Evolutionary conservation across 2,113 vertebrate genomes (phyloP), one percentile per base, ranked within the genome.

Genomic region (Colaptes auratus): DNA sequence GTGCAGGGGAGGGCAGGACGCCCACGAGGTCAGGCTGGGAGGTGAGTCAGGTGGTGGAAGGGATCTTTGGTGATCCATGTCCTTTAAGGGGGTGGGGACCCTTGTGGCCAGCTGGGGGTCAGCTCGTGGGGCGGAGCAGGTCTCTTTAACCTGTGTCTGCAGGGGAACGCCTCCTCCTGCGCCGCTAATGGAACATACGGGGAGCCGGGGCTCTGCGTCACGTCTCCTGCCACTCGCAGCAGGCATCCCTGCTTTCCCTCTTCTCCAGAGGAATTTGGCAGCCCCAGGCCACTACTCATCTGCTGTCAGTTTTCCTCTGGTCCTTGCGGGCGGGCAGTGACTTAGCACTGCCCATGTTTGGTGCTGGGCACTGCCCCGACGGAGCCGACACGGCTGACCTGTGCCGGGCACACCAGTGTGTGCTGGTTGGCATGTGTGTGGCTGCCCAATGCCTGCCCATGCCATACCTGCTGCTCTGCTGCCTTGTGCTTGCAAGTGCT

Each of bases 11-110:
- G 69, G 35, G 39, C 86, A 75, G 64, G 61, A 66, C 1, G 6
- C 50, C 36, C 36, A 5, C 0, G 2, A 50, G 61, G 30, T 10
- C 27, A 1, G 59, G 48, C 55, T 56, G 56, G 74, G 61, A 71
- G 59, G 71, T 18, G 75, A 80, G 82, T 27, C 55, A 69, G 61
- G 67, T 53, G 50, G 63, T 58, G 55, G 63, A 28, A 72, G 33
- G 39, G 39, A 2, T 21, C n/a, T 65, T 20, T 65, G n/a, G 9
- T 78, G 82, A 59, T 36, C 67, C 67, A 6, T 52, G 84, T 69
- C 2, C 0, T 46, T 81, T 6, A 33, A 28, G 0, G 0, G 69
- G 1, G 0, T 33, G 12, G 65, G 73, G 33, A 12, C 66, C 30
- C 58, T 18, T 39, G 46, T 44, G 23, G 55, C 4, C 0, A 0